These are phyloP conservation scores for Tenthredo notha DNA, from an alignment of 2,888 invertebrate species.

Conservation along the genomic window DNA sequence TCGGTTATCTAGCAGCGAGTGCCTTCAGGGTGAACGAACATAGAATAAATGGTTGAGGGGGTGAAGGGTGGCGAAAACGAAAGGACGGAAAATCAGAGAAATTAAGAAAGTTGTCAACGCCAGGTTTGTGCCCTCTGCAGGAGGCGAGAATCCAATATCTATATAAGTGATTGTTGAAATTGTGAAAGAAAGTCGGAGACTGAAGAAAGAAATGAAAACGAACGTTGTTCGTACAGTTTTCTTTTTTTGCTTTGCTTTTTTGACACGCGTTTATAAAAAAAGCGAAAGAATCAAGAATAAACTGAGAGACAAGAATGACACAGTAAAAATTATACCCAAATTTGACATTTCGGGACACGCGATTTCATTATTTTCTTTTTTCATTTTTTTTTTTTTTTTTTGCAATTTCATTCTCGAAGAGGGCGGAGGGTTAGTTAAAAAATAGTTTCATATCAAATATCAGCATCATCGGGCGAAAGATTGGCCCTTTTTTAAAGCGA, in stretches of 20 bases:
- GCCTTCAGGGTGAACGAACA: conserved; percentile 27
- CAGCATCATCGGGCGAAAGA: not conserved
- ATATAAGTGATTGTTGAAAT: conserved; percentile 50
- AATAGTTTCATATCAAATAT: not conserved
- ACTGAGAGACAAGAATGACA: not conserved
- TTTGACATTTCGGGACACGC: not conserved
- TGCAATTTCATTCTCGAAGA: not conserved
- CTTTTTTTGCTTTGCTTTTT: not conserved
- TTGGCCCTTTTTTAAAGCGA: not conserved
- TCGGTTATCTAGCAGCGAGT: conserved; percentile 20
- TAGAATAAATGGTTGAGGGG: conserved; percentile 1
- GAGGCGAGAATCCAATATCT: conserved; percentile 60
- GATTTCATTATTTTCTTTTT: not conserved
- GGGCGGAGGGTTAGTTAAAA: not conserved
- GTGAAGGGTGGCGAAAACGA: not conserved
- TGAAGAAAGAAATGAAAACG: conserved; percentile 4
- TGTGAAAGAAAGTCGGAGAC: not conserved
- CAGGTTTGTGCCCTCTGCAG: conserved; percentile 51
- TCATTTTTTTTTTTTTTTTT: not conserved
- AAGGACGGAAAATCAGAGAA: conserved; percentile 58
- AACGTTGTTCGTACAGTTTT: not conserved
- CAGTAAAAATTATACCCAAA: not conserved
- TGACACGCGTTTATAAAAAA: not conserved
- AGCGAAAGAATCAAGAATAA: not conserved
- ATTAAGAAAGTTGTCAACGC: conserved; percentile 63